Evolutionary conservation across 2,113 vertebrate genomes (phyloP).

Genomic region (Cavia aperea): DNA sequence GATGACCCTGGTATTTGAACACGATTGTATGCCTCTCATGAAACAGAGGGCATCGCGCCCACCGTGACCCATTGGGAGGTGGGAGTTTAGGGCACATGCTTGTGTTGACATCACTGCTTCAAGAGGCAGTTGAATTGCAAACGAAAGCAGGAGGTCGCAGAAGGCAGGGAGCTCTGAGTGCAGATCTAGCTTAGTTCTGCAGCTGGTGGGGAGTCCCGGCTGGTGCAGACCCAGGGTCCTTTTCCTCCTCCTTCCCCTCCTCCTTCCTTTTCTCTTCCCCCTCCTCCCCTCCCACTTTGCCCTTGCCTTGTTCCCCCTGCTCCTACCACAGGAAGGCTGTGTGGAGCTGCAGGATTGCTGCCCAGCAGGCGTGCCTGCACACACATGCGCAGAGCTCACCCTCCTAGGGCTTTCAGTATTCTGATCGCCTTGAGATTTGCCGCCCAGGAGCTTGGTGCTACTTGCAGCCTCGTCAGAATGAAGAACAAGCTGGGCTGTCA

Average conservation of each 20-base stretch:
- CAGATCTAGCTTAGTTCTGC: background rate
- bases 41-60: background rate
- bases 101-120: background rate
- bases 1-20: background rate
- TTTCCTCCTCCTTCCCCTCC: too few species aligned
- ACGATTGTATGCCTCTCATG: background rate
- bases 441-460: slow-evolving; percentile 67
- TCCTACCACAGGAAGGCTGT: background rate
- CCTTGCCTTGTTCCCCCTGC: background rate
- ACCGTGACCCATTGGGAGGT: background rate
- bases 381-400: background rate
- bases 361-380: accelerated
- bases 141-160: background rate
- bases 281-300: background rate
- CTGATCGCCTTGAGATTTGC: slow-evolving; percentile 69
- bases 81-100: background rate
- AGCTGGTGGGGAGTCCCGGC: background rate
- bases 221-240: background rate
- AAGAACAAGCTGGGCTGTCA: slow-evolving; percentile 71
- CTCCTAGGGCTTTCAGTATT: slow-evolving; percentile 64
- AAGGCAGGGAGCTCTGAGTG: background rate
- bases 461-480: slow-evolving; percentile 76
- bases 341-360: background rate
- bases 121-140: background rate
- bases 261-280: background rate